phyloP scores from a whole-genome alignment of 2,113 vertebrate genomes.

The Indicator maculatus region DNA sequence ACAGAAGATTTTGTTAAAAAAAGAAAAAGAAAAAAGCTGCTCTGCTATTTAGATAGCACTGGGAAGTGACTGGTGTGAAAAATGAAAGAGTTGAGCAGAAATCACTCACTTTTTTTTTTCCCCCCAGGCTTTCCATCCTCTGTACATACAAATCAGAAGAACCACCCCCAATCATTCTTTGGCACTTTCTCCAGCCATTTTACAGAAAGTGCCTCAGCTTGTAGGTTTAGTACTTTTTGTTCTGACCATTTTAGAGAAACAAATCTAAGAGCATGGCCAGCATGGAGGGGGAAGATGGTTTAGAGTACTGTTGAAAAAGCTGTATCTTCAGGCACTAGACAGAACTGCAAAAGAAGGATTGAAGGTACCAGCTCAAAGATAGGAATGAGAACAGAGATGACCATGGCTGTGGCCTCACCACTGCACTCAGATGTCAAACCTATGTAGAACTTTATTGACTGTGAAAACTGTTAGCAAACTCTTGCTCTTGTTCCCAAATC shows the following conservation, averaged over 20 bases:
- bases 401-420: rapidly evolving
- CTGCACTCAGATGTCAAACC: neutral
- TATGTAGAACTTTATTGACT: neutral
- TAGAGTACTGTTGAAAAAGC: neutral
- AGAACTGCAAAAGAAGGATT: neutral
- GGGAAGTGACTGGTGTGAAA: neutral
- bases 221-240: neutral
- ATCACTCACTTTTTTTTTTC: neutral
- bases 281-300: neutral
- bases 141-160: neutral
- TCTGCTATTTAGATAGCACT: neutral
- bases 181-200: neutral
- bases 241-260: neutral
- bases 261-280: neutral
- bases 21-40: neutral
- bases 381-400: neutral
- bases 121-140: neutral
- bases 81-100: neutral
- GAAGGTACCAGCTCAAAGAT: neutral
- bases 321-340: neutral
- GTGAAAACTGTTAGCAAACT: neutral
- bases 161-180: neutral
- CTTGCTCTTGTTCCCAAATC: neutral
- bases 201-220: neutral
- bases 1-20: neutral